A percentile compares a stretch with the other conserved stretches of the same genome.
These are phyloP conservation scores for Drosophila navojoa DNA, from an alignment of 1,140 invertebrate species.

Conservation along the genomic window DNA sequence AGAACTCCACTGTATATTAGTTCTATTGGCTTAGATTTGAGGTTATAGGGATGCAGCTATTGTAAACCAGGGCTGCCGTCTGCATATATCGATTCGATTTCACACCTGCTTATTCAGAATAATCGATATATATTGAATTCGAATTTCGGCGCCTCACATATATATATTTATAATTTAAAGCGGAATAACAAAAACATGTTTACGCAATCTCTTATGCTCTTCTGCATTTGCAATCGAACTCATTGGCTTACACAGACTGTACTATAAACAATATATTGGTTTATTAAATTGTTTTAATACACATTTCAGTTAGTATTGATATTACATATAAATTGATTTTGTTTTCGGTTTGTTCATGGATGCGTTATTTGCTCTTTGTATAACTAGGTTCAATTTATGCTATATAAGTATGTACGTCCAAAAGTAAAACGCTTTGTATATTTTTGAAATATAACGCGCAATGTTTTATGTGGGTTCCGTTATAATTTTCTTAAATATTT, in stretches of 20 bases:
- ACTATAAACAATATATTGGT: constrained; percentile 24
- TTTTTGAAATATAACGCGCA: constrained; percentile 56
- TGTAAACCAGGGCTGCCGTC: constrained; percentile 15
- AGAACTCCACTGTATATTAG: constrained; percentile 27
- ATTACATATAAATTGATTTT: constrained; percentile 47
- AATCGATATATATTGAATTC: constrained; percentile 7
- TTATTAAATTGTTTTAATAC: constrained; percentile 52
- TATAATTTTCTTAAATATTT: constrained; percentile 47
- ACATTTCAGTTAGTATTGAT: constrained; percentile 60
- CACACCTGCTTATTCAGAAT: neutral
- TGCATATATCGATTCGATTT: neutral
- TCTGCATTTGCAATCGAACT: too few relatives aligned
- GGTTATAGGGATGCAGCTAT: constrained; percentile 51
- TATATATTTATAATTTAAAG: neutral
- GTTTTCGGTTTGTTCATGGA: constrained; percentile 20
- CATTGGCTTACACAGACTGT: neutral
- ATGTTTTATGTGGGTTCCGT: constrained; percentile 16
- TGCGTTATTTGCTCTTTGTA: constrained; percentile 41
- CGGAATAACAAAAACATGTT: neutral
- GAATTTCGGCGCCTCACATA: neutral
- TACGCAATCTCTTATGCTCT: neutral
- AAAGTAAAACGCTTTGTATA: constrained; percentile 60
- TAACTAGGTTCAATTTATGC: constrained; percentile 66
- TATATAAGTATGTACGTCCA: constrained; percentile 62
- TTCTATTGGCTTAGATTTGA: constrained; percentile 37